Evolutionary conservation across 37 sponge, comb jelly and placozoan genomes (phyloP), one percentile per base, ranked within the genome.

Genomic region (Tethya wilhelma): DNA sequence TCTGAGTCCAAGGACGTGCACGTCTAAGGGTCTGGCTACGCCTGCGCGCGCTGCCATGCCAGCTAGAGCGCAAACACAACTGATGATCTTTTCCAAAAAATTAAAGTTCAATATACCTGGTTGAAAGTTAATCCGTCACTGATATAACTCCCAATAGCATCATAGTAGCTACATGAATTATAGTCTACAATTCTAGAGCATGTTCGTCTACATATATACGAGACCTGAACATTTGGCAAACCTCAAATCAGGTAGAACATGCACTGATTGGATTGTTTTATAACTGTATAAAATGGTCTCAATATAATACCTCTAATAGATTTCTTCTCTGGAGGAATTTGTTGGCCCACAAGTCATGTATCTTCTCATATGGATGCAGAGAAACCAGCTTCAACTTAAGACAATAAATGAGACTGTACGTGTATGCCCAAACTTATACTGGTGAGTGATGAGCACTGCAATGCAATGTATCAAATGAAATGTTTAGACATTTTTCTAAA

Each of bases 331-430:
- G n/a, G 44, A 9, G 6, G 77, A 41, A 7, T 76, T 62, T 78
- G 79, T 36, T 66, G 79, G 67, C 9, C 79, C 79, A 44, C 46
- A 78, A 22, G 64, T 78, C 34, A 41, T 32, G 44, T 38, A 1
- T 66, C 79, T 53, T 36, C 30, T 3, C 67, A 45, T n/a, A 66
- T 78, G 79, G 79, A 78, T 38, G 67, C 79, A 36, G 79, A 78
- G 67, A 65, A 42, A 14, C 67, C 79, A 49, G 79, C 79, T 34
- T 20, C 38, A 0, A 4, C 33, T 36, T 78, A 66, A 9, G 8
- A 14, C 22, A 23, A 22, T 25, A 66, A 78, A 5, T n/a, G n/a
- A n/a, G n/a, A n/a, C n/a, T n/a, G n/a, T n/a, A n/a, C n/a, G n/a
- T n/a, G n/a, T n/a, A n/a, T n/a, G n/a, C n/a, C n/a, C n/a, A n/a